phyloP scores from a whole-genome alignment of 1,140 invertebrate species.

The Drosophila neocordata region DNA sequence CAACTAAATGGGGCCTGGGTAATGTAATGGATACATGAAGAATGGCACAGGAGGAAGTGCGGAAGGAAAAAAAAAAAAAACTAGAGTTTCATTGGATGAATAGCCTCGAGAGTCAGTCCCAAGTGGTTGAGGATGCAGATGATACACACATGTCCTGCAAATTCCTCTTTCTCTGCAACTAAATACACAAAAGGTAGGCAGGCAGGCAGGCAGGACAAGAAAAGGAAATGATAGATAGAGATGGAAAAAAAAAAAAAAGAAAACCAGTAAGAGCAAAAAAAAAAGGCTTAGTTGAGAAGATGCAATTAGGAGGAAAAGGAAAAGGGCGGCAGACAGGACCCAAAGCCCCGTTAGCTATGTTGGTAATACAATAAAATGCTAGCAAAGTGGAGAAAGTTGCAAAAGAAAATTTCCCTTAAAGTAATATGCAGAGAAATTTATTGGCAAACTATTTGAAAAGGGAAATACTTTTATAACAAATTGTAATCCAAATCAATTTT shows the following conservation, averaged over 20 bases:
- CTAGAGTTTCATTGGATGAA: neutral
- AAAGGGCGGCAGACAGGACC: neutral
- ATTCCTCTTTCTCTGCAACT: constrained; percentile 6
- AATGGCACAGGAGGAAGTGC: constrained; percentile 5
- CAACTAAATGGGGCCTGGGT: constrained; percentile 73
- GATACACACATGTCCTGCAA: constrained; percentile 16
- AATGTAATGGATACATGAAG: constrained; percentile 66
- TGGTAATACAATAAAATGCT: constrained; percentile 15
- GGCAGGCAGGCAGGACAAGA: constrained; percentile 6
- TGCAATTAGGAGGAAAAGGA: constrained; percentile 58
- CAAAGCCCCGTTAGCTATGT: neutral
- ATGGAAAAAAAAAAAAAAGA: no score
- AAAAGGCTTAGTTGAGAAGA: constrained; percentile 50
- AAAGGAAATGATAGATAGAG: constrained; percentile 15
- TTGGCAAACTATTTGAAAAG: constrained; percentile 9
- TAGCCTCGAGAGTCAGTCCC: constrained; percentile 9
- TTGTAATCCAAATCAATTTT: neutral
- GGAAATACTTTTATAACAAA: neutral
- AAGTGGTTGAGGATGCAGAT: constrained; percentile 13
- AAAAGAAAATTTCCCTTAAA: neutral
- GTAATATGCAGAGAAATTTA: constrained; percentile 16
- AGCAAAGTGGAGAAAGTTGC: constrained; percentile 40
- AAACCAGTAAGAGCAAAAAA: neutral
- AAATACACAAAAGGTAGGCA: constrained; percentile 34
- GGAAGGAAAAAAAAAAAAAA: neutral